Base-by-base conservation (phyloP, 2,797 vertebrate genomes). In the Pogonophryne albipinna region DNA sequence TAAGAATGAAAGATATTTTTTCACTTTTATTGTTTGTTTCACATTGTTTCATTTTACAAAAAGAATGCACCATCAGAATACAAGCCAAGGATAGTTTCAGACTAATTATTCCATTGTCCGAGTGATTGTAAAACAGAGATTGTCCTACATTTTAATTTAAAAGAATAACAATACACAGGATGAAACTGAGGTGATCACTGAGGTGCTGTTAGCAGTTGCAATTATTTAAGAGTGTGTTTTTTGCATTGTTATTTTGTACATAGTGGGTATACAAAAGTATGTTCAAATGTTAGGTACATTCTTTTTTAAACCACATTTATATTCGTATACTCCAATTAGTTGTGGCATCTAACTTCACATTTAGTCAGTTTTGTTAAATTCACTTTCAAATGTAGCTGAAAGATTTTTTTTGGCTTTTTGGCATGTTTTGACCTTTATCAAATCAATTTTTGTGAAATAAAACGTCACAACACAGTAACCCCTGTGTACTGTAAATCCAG, bases 401-500 rank as follows among this genome's bases (percentile, higher is more conserved):
- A 51, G 10, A n/a, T 59, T 47, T 11, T 38, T 6, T 38, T 10
- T 0, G 27, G 17, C 2, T 23, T 19, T 57, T 16, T 2, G 4
- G 7, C 12, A 20, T 19, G 2, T 44, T 31, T 64, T 45, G 5
- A 64, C 3, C 12, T 68, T 46, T 0, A 38, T 9, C 34, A 12
- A 41, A 23, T 51, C 19, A 1, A 23, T n/a, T 16, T 73, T 46
- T 20, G 27, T 42, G 27, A 62, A 47, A 58, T 31, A 0, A 11
- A 15, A 65, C 50, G 13, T 34, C 23, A 27, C 45, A 27, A 61
- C 61, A 47, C 2, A 2, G 27, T 70, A 13, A 4, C 44, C 46
- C 2, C 8, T 61, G n/a, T 62, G 11, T 46, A 52, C 80, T 68
- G 55, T 82, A 70, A 74, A 58, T 70, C 61, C 51, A n/a, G 66